Conservation (phyloP, 2,888 invertebrate species). For the Campaea margaritaria region DNA sequence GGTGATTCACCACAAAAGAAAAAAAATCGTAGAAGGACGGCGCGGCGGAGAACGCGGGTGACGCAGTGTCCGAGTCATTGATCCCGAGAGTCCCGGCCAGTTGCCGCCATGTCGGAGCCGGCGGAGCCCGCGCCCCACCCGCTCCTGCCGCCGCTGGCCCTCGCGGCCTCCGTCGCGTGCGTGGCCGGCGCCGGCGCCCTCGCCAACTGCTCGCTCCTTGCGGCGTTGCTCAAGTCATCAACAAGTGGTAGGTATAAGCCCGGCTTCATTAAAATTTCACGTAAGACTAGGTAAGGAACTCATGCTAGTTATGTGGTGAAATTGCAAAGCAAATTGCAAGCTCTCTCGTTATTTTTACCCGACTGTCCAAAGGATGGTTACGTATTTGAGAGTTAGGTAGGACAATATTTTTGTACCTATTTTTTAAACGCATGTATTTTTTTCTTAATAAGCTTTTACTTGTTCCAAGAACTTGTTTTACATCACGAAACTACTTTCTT, state of each 20-base stretch:
- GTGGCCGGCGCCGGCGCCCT: conserved; percentile 77
- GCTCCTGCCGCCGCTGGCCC: conserved; percentile 70
- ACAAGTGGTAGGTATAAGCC: conserved; percentile 76
- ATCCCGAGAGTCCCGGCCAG: conserved; percentile 78
- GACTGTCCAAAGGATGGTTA: no score
- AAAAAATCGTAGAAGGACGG: conserved; percentile 68
- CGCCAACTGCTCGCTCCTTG: conserved; percentile 73
- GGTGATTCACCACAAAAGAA: conserved; percentile 77
- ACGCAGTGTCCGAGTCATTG: conserved; percentile 79
- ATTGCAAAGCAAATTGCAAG: not conserved
- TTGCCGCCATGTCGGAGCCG: conserved; percentile 74
- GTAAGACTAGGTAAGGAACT: not conserved
- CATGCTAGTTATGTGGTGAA: not conserved
- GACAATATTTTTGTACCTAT: no score
- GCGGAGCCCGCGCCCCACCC: conserved; percentile 64
- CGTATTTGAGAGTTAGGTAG: no score
- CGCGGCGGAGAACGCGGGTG: conserved; percentile 71
- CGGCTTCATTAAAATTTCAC: conserved; percentile 2
- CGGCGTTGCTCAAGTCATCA: conserved; percentile 74
- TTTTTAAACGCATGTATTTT: no score
- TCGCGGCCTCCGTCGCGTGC: conserved; percentile 67
- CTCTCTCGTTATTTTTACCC: not conserved
- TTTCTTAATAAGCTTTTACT: not conserved
- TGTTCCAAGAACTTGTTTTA: conserved; percentile 7
- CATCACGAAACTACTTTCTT: not conserved